Evolutionary conservation across 2,113 vertebrate genomes (phyloP).

Genomic region (Ascaphus truei): DNA sequence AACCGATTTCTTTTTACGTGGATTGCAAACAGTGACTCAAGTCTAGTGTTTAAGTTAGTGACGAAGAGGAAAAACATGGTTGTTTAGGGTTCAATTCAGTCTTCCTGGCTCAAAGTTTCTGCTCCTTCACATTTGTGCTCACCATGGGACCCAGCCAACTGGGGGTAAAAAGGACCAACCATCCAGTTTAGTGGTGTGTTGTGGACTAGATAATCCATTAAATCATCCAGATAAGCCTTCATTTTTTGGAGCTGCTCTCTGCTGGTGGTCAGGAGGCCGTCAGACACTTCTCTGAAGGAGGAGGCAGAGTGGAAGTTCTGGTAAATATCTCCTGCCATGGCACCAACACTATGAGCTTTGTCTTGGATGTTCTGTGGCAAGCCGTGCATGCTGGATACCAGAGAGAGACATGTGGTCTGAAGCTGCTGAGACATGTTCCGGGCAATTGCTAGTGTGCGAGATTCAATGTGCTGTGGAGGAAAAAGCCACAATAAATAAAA

Average conservation of each 20-base stretch:
- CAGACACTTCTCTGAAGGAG: conserved; percentile 69
- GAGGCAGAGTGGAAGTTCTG: conserved; percentile 54
- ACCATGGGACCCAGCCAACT: conserved; percentile 51
- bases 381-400: conserved; percentile 74
- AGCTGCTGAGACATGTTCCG: conserved; percentile 68
- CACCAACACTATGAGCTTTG: conserved; percentile 56
- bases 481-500: neutral
- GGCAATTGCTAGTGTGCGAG: conserved; percentile 75
- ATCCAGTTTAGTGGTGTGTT: conserved; percentile 86
- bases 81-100: conserved; percentile 41
- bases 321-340: conserved; percentile 70
- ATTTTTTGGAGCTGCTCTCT: conserved; percentile 73
- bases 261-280: conserved; percentile 66
- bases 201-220: conserved; percentile 81
- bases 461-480: conserved; percentile 74
- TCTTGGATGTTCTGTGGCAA: conserved; percentile 77
- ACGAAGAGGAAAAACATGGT: too few relatives aligned
- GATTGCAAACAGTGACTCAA: too few relatives aligned
- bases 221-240: conserved; percentile 60
- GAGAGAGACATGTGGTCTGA: conserved; percentile 70
- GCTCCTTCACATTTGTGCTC: conserved; percentile 47
- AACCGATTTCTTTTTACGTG: too few relatives aligned
- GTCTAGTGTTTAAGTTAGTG: too few relatives aligned
- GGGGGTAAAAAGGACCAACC: conserved; percentile 74
- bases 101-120: conserved; percentile 40